phyloP scores from a whole-genome alignment of 2,888 invertebrate species.

The Quadriops clusia region DNA sequence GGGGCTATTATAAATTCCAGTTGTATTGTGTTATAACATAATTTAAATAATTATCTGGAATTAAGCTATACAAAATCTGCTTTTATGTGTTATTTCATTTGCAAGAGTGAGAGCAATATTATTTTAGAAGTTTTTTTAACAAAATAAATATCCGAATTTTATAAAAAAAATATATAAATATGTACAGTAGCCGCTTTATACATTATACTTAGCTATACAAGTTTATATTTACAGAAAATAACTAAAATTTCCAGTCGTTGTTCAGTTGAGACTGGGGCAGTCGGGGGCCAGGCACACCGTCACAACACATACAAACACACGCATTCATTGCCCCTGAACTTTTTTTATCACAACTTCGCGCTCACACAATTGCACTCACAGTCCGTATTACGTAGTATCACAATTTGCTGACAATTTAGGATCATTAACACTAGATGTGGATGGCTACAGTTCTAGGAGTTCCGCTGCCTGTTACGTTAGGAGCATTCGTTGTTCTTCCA shows the following conservation, averaged over 20 bases:
- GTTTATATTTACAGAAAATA: conserved; percentile 29
- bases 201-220: conserved; percentile 30
- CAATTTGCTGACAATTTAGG: conserved; percentile 27
- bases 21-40: too few species aligned
- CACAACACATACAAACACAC: conserved; percentile 8
- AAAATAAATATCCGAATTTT: conserved; percentile 28
- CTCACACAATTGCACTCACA: conserved; percentile 30
- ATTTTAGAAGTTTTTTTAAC: conserved; percentile 8
- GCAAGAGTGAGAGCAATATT: conserved; percentile 1
- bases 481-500: conserved; percentile 25
- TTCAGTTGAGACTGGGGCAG: conserved; percentile 12
- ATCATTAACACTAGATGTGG: conserved; percentile 42
- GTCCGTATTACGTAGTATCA: conserved; percentile 32
- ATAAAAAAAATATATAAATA: conserved; percentile 24
- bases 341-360: conserved; percentile 12
- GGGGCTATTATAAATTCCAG: conserved; percentile 1
- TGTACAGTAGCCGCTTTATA: conserved; percentile 23
- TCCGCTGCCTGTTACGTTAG: conserved; percentile 27
- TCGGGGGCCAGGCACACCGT: conserved; percentile 16
- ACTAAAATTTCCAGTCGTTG: conserved; percentile 26
- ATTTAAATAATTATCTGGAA: not conserved
- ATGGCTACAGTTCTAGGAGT: conserved; percentile 52
- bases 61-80: not conserved
- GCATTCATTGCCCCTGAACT: conserved; percentile 7
- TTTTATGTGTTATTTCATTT: conserved; percentile 1